Conservation (phyloP, 2,797 vertebrate species). For the Microchirus variegatus region DNA sequence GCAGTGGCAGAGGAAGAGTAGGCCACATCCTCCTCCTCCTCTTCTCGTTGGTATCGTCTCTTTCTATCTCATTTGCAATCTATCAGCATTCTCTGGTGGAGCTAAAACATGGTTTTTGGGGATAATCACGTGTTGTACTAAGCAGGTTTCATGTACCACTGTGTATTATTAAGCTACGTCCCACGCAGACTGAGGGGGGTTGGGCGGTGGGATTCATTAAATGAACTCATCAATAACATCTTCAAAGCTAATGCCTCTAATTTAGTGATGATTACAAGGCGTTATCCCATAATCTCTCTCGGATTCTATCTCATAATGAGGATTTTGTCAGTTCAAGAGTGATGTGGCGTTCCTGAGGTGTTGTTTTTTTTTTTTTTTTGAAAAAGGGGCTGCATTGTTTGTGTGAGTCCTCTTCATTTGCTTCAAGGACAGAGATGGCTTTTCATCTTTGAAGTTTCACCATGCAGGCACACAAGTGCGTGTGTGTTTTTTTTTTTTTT, state of each 20-base stretch:
- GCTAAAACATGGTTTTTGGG: conserved; percentile 52
- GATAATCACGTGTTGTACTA: conserved; percentile 46
- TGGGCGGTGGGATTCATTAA: not conserved
- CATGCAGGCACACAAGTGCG: not conserved
- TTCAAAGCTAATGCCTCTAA: conserved; percentile 34
- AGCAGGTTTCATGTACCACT: conserved; percentile 43
- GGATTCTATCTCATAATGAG: conserved; percentile 10
- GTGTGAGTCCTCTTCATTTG: conserved; percentile 31
- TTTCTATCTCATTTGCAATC: conserved; percentile 54
- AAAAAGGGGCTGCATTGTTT: conserved; percentile 22
- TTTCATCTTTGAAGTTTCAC: conserved; percentile 24
- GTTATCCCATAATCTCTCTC: conserved; percentile 10
- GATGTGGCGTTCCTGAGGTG: conserved; percentile 10
- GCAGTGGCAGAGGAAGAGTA: conserved; percentile 39
- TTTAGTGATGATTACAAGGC: conserved; percentile 28
- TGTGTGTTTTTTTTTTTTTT: conserved; percentile 4
- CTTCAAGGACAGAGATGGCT: conserved; percentile 40
- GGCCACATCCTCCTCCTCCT: conserved; percentile 24
- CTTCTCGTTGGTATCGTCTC: conserved; percentile 32
- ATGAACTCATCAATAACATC: conserved; percentile 35
- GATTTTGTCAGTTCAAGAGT: conserved; percentile 35
- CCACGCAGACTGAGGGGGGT: conserved; percentile 4
- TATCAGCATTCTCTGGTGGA: conserved; percentile 50
- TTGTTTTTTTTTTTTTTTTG: conserved; percentile 1
- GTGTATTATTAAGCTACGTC: conserved; percentile 31